phyloP scores from a whole-genome alignment of 1,140 invertebrate genomes.

The Neoseiulus cucumeris region DNA sequence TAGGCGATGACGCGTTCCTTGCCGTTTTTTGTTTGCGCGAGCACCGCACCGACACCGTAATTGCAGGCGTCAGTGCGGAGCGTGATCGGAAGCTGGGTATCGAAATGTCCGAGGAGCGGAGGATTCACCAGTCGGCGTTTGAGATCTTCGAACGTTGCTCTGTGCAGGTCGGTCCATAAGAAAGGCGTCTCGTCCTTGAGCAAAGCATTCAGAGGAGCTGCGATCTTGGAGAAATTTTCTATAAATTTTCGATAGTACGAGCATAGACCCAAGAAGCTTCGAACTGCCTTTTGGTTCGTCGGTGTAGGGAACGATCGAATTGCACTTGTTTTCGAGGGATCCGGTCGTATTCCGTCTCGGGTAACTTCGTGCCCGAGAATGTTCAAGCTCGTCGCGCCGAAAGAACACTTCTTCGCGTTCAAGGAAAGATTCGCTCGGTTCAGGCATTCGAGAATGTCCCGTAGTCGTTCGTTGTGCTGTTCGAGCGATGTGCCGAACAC shows the following conservation, averaged over 20 bases:
- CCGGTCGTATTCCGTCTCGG: conserved; percentile 23
- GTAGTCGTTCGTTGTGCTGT: conserved; percentile 12
- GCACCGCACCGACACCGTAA: neutral
- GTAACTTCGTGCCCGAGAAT: conserved; percentile 23
- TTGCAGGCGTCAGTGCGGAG: neutral
- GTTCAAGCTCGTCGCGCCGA: conserved; percentile 14
- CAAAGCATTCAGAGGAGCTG: conserved; percentile 23
- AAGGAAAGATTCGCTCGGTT: conserved; percentile 17
- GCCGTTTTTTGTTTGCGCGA: neutral
- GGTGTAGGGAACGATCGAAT: too few species aligned
- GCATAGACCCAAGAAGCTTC: too few species aligned
- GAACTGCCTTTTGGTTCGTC: too few species aligned
- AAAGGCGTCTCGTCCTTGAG: conserved; percentile 15
- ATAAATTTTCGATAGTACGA: too few species aligned
- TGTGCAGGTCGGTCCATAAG: conserved; percentile 2
- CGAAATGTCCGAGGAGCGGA: too few species aligned
- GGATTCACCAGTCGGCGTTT: too few species aligned
- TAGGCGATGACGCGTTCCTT: conserved; percentile 22
- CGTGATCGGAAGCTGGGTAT: neutral
- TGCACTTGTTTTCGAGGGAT: conserved; percentile 26
- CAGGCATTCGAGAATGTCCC: conserved; percentile 10
- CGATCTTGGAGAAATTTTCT: conserved; percentile 24
- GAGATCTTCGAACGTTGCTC: neutral
- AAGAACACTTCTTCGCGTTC: conserved; percentile 17
- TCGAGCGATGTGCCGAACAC: conserved; percentile 16